These are phyloP conservation scores for Seladonia tumulorum DNA, from an alignment of 2,888 invertebrate genomes.

Conservation along the genomic window DNA sequence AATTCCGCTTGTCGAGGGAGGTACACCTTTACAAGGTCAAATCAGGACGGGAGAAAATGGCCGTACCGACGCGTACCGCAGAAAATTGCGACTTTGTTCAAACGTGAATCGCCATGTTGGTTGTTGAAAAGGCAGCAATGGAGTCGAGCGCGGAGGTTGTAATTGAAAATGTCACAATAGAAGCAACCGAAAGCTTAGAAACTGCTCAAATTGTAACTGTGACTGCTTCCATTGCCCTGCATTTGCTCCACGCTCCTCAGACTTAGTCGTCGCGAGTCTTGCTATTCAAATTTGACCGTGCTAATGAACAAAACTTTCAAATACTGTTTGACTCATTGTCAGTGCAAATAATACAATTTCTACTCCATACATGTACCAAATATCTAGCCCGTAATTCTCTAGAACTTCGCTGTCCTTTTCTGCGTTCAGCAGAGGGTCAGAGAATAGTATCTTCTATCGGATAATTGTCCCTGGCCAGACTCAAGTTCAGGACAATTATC, in stretches of 20 bases:
- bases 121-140: not conserved
- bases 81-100: slow-evolving; percentile 18
- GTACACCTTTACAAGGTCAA: not conserved
- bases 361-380: no score
- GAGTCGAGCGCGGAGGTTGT: not conserved
- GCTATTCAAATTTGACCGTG: not conserved
- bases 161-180: slow-evolving; percentile 16
- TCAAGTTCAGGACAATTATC: no score
- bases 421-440: no score
- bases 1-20: slow-evolving; percentile 17
- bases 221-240: not conserved
- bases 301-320: no score
- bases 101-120: slow-evolving; percentile 12
- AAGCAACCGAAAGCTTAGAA: not conserved
- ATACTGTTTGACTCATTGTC: no score
- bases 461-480: no score
- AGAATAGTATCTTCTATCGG: no score
- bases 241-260: not conserved
- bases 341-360: no score
- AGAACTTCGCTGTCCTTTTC: no score
- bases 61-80: not conserved
- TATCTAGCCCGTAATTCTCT: no score
- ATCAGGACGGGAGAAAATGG: not conserved
- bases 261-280: not conserved
- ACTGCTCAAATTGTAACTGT: not conserved